Conservation (phyloP, 2,797 vertebrate genomes). For the Lepilemur ruficaudatus region DNA sequence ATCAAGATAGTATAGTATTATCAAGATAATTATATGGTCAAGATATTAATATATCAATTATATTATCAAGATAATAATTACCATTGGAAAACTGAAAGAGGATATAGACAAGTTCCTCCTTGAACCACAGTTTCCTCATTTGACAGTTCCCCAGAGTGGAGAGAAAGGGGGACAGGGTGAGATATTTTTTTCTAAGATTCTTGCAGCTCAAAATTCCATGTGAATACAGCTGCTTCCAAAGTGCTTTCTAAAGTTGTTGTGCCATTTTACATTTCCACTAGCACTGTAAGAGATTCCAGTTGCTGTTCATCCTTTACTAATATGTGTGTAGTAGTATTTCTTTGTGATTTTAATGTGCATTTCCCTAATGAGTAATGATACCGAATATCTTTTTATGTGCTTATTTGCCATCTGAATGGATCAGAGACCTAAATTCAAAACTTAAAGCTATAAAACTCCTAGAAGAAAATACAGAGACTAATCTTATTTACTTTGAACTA, state of each 20-base stretch:
- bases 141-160: background rate
- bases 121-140: background rate
- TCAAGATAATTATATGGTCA: background rate
- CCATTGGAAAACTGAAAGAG: background rate
- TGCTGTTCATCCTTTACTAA: background rate
- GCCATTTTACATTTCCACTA: background rate
- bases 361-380: background rate
- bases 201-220: background rate
- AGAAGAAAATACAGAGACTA: background rate
- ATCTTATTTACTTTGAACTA: background rate
- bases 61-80: background rate
- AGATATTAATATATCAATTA: background rate
- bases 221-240: background rate
- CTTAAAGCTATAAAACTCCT: background rate
- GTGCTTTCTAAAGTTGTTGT: background rate
- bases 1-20: background rate
- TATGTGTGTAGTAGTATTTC: background rate
- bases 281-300: background rate
- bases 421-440: conserved; percentile 20
- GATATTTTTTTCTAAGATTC: background rate
- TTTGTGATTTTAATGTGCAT: background rate
- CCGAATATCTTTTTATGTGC: background rate
- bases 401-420: background rate
- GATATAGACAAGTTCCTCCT: background rate
- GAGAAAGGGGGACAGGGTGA: background rate